Base-by-base conservation (phyloP, 2,113 vertebrate species). In the Climacteris rufus region DNA sequence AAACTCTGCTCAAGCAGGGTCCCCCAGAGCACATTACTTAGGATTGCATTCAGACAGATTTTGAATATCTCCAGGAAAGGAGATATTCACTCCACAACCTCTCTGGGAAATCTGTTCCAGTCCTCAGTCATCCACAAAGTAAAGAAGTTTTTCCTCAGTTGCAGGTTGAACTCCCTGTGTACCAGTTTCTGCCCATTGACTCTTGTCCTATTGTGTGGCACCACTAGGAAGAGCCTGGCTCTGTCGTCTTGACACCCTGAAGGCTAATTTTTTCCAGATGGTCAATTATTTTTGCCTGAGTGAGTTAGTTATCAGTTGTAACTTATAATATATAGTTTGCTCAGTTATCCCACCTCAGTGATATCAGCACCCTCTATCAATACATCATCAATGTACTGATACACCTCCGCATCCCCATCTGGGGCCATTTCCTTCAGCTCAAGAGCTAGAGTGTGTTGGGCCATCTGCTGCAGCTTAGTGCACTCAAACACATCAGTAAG, bases 1-100 rank as follows among this genome's bases (percentile, higher is more conserved):
- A 21, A 35, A n/a, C n/a, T 42, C 53, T 37, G 18, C 25, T 65
- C 33, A 74, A 28, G 13, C 35, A 56, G 30, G 11, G 21, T 56
- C 3, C 5, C 2, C 1, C 19, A 59, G 23, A 24, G 10, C 27
- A 37, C 1, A 1, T 15, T 57, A 28, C 18, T 44, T 37, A 45
- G 12, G 59, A 37, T 50, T 50, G 12, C 49, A 31, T 50, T 9
- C 3, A 8, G 50, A 72, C 11, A 42, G 22, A 22, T 44, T 88
- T 65, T 37, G 18, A 35, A 23, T 31, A 35, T 31, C 37, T 57
- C 8, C 44, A 65, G 27, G 12, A 18, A 50, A 65, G 49, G 18
- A 57, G 18, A 37, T 42, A 57, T 19, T 57, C 7, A 33, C 27
- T 50, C 15, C 15, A 44, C 15, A 59, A 14, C 8, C 16, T 33